A percentile compares a stretch with the other conserved stretches of the same genome.
Conservation (phyloP, 2,113 vertebrate species). For the Podarcis raffonei region DNA sequence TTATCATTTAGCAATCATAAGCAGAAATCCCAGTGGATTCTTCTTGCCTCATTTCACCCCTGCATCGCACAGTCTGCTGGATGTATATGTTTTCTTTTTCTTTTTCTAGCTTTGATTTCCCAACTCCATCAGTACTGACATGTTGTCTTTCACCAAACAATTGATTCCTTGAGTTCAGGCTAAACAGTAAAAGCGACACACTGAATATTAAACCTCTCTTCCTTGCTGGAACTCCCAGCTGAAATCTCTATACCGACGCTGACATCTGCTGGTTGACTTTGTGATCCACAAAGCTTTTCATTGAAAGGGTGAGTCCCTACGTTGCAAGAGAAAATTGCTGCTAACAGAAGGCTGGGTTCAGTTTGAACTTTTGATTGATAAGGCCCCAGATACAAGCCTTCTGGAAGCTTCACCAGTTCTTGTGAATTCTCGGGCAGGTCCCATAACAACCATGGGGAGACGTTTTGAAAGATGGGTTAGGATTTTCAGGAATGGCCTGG, state of each 20-base stretch:
- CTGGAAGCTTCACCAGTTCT: neutral
- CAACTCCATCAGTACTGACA: neutral
- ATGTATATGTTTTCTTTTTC: neutral
- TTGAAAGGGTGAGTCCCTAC: too few species aligned
- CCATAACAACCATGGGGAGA: neutral
- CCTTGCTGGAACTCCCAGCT: neutral
- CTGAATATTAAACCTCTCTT: neutral
- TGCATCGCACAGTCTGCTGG: neutral
- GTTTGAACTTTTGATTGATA: neutral
- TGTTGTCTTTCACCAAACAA: neutral
- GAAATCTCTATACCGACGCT: conserved; percentile 52
- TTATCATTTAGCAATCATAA: neutral
- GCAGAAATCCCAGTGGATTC: neutral
- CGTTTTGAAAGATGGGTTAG: neutral
- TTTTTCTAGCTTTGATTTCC: neutral
- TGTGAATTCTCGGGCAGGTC: neutral
- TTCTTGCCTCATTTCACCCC: neutral
- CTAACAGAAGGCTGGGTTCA: neutral
- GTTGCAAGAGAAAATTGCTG: neutral
- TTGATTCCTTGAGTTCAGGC: neutral
- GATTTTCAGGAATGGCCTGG: neutral
- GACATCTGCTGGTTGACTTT: conserved; percentile 71
- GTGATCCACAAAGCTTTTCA: neutral
- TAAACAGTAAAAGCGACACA: neutral
- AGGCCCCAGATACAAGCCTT: neutral